phyloP scores from a whole-genome alignment of 2,797 vertebrate species.

The Halcyon smyrnensis region DNA sequence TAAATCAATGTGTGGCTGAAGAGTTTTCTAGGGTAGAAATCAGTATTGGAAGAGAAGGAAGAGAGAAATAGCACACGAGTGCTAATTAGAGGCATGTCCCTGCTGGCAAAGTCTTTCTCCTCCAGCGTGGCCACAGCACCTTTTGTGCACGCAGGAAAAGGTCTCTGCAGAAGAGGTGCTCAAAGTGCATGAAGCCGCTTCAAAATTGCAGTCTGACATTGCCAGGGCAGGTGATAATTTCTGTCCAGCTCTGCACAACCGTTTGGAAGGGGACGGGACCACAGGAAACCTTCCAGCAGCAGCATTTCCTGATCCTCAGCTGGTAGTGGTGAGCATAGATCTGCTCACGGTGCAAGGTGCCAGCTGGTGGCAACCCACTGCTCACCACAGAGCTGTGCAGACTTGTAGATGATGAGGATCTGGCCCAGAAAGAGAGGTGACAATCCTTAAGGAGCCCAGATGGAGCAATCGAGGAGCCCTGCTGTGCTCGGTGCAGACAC shows the following conservation, averaged over 20 bases:
- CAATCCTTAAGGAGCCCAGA: background rate
- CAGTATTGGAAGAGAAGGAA: background rate
- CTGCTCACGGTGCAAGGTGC: background rate
- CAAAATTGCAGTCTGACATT: background rate
- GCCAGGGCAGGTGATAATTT: background rate
- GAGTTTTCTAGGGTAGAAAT: background rate
- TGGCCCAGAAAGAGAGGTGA: background rate
- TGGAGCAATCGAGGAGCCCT: background rate
- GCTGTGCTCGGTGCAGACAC: background rate
- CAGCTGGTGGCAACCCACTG: background rate
- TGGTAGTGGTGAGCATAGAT: background rate
- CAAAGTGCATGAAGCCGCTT: accelerated
- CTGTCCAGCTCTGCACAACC: background rate
- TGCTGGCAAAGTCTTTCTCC: background rate
- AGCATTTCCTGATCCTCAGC: background rate
- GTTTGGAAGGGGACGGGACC: background rate
- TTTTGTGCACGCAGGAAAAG: background rate
- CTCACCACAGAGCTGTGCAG: background rate
- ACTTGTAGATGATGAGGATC: background rate
- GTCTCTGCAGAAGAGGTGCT: background rate
- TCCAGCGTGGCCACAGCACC: background rate
- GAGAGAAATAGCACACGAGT: background rate
- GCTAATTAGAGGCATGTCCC: background rate
- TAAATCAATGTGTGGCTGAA: background rate
- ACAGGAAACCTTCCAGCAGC: background rate